A percentile compares a stretch with the other conserved stretches of the same genome.
Evolutionary conservation across 2,797 vertebrate genomes (phyloP).

Genomic region (Eupleurogrammus muticus): DNA sequence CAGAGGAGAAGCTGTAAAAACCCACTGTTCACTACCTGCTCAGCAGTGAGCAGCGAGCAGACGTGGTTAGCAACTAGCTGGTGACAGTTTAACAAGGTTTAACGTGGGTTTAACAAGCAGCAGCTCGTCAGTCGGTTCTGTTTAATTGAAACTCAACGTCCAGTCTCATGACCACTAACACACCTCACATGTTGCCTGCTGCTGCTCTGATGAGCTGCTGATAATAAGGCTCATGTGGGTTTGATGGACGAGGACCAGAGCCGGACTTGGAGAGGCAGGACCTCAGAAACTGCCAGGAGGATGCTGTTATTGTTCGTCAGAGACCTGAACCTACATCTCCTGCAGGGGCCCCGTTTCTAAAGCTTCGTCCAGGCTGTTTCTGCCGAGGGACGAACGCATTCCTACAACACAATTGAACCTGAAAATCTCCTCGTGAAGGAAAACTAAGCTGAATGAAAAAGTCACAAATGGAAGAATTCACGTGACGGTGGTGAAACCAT

Average conservation of each 20-base stretch:
- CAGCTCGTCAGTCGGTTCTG: slow-evolving; percentile 29
- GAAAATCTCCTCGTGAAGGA: background rate
- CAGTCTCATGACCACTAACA: slow-evolving; percentile 65
- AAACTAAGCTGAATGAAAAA: background rate
- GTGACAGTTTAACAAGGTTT: too few species aligned
- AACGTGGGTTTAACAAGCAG: slow-evolving; percentile 40
- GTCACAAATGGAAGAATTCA: background rate
- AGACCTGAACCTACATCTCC: too few species aligned
- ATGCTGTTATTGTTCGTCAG: too few species aligned
- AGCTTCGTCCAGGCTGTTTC: too few species aligned
- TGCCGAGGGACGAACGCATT: background rate
- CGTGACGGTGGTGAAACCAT: background rate
- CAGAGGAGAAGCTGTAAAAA: too few species aligned
- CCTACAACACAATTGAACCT: background rate
- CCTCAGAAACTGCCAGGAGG: background rate
- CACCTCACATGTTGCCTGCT: slow-evolving; percentile 59
- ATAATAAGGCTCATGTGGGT: slow-evolving; percentile 66
- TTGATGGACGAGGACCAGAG: slow-evolving; percentile 17
- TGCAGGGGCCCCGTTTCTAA: too few species aligned
- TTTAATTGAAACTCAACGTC: slow-evolving; percentile 28
- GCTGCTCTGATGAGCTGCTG: slow-evolving; percentile 58
- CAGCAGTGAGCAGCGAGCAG: too few species aligned
- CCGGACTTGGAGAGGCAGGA: background rate
- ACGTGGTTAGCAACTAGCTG: too few species aligned
- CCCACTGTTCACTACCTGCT: too few species aligned